Conservation (phyloP, 2,888 invertebrate genomes). For the Sinopyrophorus schimmeli region DNA sequence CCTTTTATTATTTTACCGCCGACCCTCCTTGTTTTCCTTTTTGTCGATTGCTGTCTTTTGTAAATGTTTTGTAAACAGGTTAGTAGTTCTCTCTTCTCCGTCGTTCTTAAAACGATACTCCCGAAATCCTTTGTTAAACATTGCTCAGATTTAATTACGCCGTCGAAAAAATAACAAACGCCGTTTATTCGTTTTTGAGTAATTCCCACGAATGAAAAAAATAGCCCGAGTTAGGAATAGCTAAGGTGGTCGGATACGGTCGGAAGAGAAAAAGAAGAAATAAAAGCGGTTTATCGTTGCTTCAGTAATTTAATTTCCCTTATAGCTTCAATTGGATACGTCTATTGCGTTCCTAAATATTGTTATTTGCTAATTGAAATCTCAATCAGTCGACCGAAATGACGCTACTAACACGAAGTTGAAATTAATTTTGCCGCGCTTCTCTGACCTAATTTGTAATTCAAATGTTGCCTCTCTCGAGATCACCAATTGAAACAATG, state of each 20-base stretch:
- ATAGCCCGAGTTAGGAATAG: background rate
- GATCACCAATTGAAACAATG: slow-evolving; percentile 33
- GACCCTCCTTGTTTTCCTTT: slow-evolving; percentile 31
- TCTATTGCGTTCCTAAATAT: slow-evolving; percentile 45
- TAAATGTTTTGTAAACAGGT: slow-evolving; percentile 31
- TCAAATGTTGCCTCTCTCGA: slow-evolving; percentile 44
- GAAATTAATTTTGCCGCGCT: slow-evolving; percentile 49
- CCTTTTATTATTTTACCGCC: slow-evolving; percentile 30
- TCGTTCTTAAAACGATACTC: slow-evolving; percentile 2
- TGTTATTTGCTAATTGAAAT: slow-evolving; percentile 47
- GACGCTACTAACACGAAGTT: slow-evolving; percentile 44
- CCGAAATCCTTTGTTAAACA: no score
- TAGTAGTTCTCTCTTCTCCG: slow-evolving; percentile 9
- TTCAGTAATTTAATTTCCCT: slow-evolving; percentile 4
- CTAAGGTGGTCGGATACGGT: no score
- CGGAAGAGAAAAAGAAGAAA: no score
- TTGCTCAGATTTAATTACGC: no score
- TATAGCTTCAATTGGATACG: slow-evolving; percentile 45
- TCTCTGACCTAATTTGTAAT: slow-evolving; percentile 48
- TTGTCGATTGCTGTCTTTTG: slow-evolving; percentile 28
- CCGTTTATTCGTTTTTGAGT: background rate
- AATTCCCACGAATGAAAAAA: background rate
- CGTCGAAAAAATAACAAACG: background rate
- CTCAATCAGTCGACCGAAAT: slow-evolving; percentile 38
- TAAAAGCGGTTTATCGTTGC: background rate